These are phyloP conservation scores for Coregonus sp. DNA, from an alignment of 2,797 vertebrate species.

Conservation along the genomic window DNA sequence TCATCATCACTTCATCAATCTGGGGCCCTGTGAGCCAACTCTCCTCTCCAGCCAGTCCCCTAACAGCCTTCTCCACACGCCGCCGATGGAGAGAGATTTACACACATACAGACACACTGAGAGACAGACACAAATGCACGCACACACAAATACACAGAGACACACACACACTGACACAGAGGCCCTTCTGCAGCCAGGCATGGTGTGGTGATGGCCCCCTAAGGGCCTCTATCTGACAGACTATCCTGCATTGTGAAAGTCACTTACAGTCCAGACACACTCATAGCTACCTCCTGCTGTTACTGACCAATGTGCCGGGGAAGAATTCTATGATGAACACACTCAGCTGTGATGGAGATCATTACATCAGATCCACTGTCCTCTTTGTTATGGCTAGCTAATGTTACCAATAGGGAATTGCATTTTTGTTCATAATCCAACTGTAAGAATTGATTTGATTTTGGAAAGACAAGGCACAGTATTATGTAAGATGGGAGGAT, in stretches of 20 bases:
- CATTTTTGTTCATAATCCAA: too few species aligned
- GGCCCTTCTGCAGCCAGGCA: conserved; percentile 63
- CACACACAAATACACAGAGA: background rate
- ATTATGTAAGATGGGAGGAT: background rate
- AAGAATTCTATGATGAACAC: too few species aligned
- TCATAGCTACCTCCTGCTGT: conserved; percentile 67
- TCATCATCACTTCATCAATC: conserved; percentile 81
- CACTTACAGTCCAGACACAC: conserved; percentile 70
- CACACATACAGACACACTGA: conserved; percentile 63
- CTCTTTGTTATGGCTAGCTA: conserved; percentile 35
- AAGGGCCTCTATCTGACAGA: conserved; percentile 68
- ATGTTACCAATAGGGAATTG: too few species aligned
- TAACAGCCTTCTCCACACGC: conserved; percentile 69
- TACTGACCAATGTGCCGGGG: conserved; percentile 64
- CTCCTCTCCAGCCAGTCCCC: conserved; percentile 67
- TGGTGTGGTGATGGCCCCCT: conserved; percentile 62
- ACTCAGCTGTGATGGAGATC: too few species aligned
- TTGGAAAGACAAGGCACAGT: background rate
- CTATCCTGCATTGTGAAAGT: conserved; percentile 73
- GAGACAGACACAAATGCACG: conserved; percentile 17
- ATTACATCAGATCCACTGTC: too few species aligned
- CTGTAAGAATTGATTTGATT: background rate
- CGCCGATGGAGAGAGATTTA: conserved; percentile 68
- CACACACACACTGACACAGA: conserved; percentile 17
- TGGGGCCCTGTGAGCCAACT: conserved; percentile 68